Evolutionary conservation across 2,797 vertebrate species (phyloP).

Genomic region (Ctenopoma kingsleyae): DNA sequence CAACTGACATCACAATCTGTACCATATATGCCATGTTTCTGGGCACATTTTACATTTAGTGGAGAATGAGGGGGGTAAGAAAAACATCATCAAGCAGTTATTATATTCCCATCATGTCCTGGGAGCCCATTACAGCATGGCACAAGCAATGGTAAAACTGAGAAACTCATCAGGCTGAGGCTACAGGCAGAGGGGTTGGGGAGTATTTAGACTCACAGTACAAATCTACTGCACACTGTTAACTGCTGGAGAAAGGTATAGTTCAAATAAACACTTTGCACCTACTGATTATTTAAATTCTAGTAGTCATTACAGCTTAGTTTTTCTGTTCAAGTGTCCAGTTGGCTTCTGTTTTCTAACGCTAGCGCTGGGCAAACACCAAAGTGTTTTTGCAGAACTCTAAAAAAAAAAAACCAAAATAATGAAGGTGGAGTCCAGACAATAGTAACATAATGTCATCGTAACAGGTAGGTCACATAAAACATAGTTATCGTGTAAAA

Average conservation of each 20-base stretch:
- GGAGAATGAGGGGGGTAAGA: slow-evolving; percentile 76
- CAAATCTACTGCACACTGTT: slow-evolving; percentile 49
- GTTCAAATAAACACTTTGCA: slow-evolving; percentile 64
- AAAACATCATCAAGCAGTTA: slow-evolving; percentile 82
- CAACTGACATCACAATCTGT: slow-evolving; percentile 86
- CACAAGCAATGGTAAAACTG: slow-evolving; percentile 74
- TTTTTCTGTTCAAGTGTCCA: slow-evolving; percentile 41
- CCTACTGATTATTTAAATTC: slow-evolving; percentile 60
- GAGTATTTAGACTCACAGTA: slow-evolving; percentile 39
- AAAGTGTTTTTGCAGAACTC: slow-evolving; percentile 19
- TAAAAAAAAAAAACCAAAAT: slow-evolving; percentile 22
- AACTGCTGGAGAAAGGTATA: slow-evolving; percentile 54
- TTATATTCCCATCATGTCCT: slow-evolving; percentile 83
- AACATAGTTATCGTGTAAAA: slow-evolving; percentile 74
- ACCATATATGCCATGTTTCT: slow-evolving; percentile 82
- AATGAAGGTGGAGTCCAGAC: slow-evolving; percentile 65
- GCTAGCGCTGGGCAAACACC: slow-evolving; percentile 2
- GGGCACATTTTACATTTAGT: slow-evolving; percentile 74
- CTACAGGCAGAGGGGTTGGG: slow-evolving; percentile 48
- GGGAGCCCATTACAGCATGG: slow-evolving; percentile 81
- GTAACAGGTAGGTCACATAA: slow-evolving; percentile 90
- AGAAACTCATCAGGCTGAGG: slow-evolving; percentile 60
- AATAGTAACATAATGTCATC: slow-evolving; percentile 85
- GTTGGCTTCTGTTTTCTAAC: slow-evolving; percentile 34
- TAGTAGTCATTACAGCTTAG: slow-evolving; percentile 45